A percentile compares a stretch with the other conserved stretches of the same genome.
Conservation (phyloP, 2,113 vertebrate genomes). For the human (Homo sapiens) region GRCh38 chr11:49173001-49173500, state of each 20-base stretch:
- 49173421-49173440: slow-evolving; percentile 98
- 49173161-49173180: background rate
- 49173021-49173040: background rate
- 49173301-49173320: background rate
- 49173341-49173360: slow-evolving; percentile 83
- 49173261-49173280: background rate
- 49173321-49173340: background rate
- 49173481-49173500: background rate
- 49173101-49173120: background rate
- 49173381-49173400: slow-evolving; percentile 93
- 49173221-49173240: background rate
- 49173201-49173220: background rate
- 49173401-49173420: slow-evolving; percentile 94
- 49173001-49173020: background rate
- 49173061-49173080: background rate
- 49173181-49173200: background rate
- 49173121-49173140: slow-evolving; percentile 8
- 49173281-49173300: background rate
- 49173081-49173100: background rate
- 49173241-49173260: background rate
- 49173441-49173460: slow-evolving; percentile 95
- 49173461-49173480: slow-evolving; percentile 96
- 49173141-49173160: background rate
- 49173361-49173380: slow-evolving; percentile 87
- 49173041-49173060: background rate